Conservation (phyloP, 2,113 vertebrate species). For the Salvator merianae region DNA sequence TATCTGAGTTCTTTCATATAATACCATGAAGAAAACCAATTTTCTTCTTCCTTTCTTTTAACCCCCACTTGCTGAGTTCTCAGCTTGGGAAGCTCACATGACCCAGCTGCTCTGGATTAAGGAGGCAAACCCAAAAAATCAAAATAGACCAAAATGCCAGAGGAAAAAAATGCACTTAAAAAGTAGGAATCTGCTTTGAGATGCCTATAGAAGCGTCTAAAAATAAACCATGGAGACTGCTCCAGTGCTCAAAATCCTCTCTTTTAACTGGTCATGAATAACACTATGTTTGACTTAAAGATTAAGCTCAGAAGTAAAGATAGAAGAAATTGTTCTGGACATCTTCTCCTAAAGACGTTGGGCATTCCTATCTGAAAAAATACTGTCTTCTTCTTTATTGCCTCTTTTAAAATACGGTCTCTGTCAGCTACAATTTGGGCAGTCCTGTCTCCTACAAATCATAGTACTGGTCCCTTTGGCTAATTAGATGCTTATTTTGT, state of each 20-base stretch:
- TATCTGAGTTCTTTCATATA: constrained; percentile 6
- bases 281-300: background rate
- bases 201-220: constrained; percentile 50
- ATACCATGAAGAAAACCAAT: background rate
- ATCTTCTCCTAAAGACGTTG: background rate
- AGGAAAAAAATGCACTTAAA: constrained; percentile 53
- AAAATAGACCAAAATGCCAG: constrained; percentile 43
- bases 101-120: constrained; percentile 46
- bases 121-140: constrained; percentile 23
- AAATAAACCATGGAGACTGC: constrained; percentile 42
- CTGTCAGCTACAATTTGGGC: too few species aligned
- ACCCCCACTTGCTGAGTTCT: background rate
- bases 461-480: background rate
- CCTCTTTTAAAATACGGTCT: too few species aligned
- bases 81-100: background rate
- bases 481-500: background rate
- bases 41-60: constrained; percentile 1
- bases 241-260: background rate
- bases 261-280: background rate
- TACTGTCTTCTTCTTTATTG: too few species aligned
- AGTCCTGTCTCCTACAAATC: background rate
- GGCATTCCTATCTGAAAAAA: background rate
- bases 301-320: background rate
- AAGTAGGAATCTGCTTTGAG: constrained; percentile 50
- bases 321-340: background rate